Conservation (phyloP, 30 jellyfish, hydroid and myxozoan species). For the Nemopilema nomurai region DNA sequence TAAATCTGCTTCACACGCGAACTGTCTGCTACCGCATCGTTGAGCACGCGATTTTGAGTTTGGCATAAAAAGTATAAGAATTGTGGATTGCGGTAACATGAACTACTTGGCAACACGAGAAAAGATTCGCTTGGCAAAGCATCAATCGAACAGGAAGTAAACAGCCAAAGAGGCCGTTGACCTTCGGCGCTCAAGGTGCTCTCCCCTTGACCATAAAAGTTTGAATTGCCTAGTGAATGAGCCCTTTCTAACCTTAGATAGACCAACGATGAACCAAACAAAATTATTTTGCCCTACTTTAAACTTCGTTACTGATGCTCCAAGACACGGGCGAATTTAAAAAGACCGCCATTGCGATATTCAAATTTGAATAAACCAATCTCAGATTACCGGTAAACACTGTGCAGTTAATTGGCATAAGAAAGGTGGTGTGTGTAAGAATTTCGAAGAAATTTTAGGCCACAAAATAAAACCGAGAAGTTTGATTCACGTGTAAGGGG, state of each 20-base stretch:
- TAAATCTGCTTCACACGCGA: neutral
- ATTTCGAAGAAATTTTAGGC: neutral
- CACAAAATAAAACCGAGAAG: neutral
- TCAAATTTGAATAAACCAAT: neutral
- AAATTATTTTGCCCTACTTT: neutral
- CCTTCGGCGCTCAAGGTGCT: neutral
- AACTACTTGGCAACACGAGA: no score
- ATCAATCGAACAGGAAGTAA: neutral
- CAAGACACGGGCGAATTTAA: neutral
- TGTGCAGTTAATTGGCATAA: neutral
- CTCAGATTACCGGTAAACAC: neutral
- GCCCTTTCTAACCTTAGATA: no score
- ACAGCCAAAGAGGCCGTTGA: neutral
- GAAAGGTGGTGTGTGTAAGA: neutral
- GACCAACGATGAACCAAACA: no score
- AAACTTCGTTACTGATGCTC: neutral
- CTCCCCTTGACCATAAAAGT: neutral
- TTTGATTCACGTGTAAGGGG: neutral
- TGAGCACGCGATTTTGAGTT: no score
- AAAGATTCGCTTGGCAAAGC: neutral
- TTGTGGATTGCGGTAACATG: no score
- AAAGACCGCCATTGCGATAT: neutral
- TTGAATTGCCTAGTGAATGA: no score
- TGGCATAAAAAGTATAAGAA: no score
- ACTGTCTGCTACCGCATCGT: no score